Evolutionary conservation across 1,140 invertebrate species (phyloP).

Genomic region (Daktulosphaira vitifoliae): DNA sequence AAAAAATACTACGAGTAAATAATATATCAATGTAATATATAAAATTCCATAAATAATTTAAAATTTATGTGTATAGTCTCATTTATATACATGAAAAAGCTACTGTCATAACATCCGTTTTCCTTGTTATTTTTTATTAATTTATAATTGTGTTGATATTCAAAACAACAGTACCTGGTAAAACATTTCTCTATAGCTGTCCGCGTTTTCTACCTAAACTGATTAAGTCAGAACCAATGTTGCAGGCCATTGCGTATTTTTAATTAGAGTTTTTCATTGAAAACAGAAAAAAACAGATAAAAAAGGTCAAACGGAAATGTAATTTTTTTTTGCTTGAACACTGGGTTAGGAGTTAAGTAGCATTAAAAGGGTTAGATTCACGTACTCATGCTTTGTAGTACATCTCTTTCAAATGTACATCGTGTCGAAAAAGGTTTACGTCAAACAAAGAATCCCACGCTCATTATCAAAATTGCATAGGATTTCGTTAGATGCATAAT

Average conservation of each 20-base stretch:
- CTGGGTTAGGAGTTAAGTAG: background rate
- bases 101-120: too few relatives aligned
- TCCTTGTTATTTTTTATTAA: too few relatives aligned
- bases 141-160: too few relatives aligned
- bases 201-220: background rate
- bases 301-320: slow-evolving; percentile 11
- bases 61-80: too few relatives aligned
- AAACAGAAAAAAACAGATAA: background rate
- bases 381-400: background rate
- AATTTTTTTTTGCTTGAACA: background rate
- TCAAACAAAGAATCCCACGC: background rate
- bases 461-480: background rate
- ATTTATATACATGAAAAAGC: too few relatives aligned
- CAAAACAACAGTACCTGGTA: too few relatives aligned
- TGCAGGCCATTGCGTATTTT: slow-evolving; percentile 14
- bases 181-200: background rate
- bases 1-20: slow-evolving; percentile 36
- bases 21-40: too few relatives aligned
- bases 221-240: slow-evolving; percentile 17
- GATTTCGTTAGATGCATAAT: too few relatives aligned
- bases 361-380: slow-evolving; percentile 8
- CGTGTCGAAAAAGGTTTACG: background rate
- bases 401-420: background rate
- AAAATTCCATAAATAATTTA: too few relatives aligned
- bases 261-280: slow-evolving; percentile 8